Conservation (phyloP, 2,797 vertebrate genomes). For the Pelodytes ibericus region DNA sequence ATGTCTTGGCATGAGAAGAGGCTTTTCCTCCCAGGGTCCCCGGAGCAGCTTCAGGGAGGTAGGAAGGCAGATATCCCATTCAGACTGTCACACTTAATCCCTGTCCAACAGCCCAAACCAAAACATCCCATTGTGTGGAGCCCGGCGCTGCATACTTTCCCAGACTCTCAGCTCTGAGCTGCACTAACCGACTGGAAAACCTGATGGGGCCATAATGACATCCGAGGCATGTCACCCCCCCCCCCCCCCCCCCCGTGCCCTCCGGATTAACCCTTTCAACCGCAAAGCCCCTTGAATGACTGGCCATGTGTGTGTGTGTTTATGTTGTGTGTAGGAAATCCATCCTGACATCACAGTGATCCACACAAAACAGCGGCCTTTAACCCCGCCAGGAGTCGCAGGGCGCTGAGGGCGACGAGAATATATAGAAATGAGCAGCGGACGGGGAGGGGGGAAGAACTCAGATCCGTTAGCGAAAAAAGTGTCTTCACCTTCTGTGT, state of each 20-base stretch:
- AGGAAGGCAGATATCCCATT: constrained; percentile 16
- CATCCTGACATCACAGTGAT: too few relatives aligned
- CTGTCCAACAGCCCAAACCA: constrained; percentile 47
- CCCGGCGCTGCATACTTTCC: constrained; percentile 24
- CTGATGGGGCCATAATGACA: constrained; percentile 20
- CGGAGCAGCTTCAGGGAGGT: constrained; percentile 17
- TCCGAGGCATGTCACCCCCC: constrained; percentile 29
- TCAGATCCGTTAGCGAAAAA: too few relatives aligned
- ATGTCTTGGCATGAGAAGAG: constrained; percentile 10
- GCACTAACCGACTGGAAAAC: constrained; percentile 10
- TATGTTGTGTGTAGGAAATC: too few relatives aligned
- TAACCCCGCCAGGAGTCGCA: too few relatives aligned
- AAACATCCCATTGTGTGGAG: constrained; percentile 61
- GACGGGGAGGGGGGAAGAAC: too few relatives aligned
- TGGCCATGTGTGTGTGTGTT: neutral
- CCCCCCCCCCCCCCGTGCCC: neutral
- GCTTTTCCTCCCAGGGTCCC: neutral
- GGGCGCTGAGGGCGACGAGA: too few relatives aligned
- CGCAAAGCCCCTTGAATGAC: constrained; percentile 24
- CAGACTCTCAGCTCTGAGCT: constrained; percentile 5
- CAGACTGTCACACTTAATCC: constrained; percentile 63
- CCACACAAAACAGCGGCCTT: too few relatives aligned
- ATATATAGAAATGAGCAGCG: too few relatives aligned
- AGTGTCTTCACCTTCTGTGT: too few relatives aligned
- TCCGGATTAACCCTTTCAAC: constrained; percentile 28